phyloP scores from a whole-genome alignment of 2,113 vertebrate species.

The Azemiops feae region DNA sequence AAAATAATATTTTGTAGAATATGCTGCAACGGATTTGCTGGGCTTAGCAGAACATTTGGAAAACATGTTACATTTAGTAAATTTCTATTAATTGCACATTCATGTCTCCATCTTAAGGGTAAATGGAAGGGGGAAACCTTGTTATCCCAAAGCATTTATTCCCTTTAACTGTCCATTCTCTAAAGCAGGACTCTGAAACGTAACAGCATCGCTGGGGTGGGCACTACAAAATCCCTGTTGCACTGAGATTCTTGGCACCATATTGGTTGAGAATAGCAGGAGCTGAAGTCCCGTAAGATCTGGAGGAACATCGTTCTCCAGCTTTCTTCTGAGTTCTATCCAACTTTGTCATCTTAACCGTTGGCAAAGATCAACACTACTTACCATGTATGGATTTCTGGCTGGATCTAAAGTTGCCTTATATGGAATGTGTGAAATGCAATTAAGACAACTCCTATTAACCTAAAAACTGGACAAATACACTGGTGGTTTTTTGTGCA shows the following conservation, averaged over 20 bases:
- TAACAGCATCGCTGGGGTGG: too few species aligned
- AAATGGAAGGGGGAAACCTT: rapidly evolving
- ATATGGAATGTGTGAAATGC: neutral
- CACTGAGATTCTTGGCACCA: too few species aligned
- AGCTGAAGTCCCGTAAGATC: neutral
- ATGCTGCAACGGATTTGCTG: neutral
- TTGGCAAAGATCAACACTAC: neutral
- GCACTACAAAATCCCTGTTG: neutral
- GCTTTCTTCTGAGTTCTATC: neutral
- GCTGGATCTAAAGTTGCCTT: neutral
- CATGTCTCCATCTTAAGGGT: neutral
- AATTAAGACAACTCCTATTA: conserved; percentile 21
- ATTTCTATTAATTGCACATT: neutral
- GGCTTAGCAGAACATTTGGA: neutral
- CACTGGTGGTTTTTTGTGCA: conserved; percentile 10
- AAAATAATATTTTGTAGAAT: neutral
- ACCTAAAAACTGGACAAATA: neutral
- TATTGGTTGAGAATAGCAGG: neutral
- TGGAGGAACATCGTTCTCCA: too few species aligned
- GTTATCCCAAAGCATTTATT: neutral
- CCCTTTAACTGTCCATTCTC: neutral
- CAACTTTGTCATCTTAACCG: too few species aligned
- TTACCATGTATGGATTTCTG: neutral
- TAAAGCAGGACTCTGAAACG: neutral
- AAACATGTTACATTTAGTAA: neutral